Evolutionary conservation across 2,888 invertebrate genomes (phyloP), one percentile per base, ranked within the genome.

Genomic region (Erebia epiphron): DNA sequence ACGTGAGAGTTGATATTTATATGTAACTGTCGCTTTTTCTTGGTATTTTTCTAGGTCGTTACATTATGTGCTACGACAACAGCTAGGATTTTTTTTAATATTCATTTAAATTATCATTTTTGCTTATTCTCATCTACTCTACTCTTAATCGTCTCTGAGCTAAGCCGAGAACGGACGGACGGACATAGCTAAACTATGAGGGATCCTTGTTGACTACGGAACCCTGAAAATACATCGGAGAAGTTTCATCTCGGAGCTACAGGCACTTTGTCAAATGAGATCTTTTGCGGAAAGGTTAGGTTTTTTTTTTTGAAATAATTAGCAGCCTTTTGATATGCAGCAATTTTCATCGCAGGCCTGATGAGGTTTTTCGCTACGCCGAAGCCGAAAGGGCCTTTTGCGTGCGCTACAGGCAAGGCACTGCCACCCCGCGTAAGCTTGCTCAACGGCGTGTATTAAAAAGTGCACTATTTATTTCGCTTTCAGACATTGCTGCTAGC

Each of bases 301-400:
- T 61, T 18, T 62, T 62, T 18, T 61, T 57, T 60, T 43, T 43
- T 60, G 58, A 60, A 62, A 62, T 62, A 62, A 62, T 62, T 62
- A 62, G 61, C 61, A 21, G 46, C 13, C 61, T 62, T 62, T 49
- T 46, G 61, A 46, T 49, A 46, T 21, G 61, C 61, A 62, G 61
- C 61, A 46, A 21, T 62, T 62, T 62, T 49, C 61, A 62, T 46
- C 43, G 21, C 13, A 62, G 46, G 21, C 46, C 46, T 62, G 61
- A 62, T 62, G 61, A 49, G 21, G 49, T 68, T 68, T 68, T 54
- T 56, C 66, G 57, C 56, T 56, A 68, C 63, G 56, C 21, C 35
- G 54, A 13, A 43, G 56, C 41, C 21, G 62, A 63, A 62, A 68
- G 68, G 43, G 68, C 11, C 62, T 68, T 61, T 56, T 13, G 35